Base-by-base conservation (phyloP, 2,888 invertebrate genomes). In the Epiperipatus broadwayi region DNA sequence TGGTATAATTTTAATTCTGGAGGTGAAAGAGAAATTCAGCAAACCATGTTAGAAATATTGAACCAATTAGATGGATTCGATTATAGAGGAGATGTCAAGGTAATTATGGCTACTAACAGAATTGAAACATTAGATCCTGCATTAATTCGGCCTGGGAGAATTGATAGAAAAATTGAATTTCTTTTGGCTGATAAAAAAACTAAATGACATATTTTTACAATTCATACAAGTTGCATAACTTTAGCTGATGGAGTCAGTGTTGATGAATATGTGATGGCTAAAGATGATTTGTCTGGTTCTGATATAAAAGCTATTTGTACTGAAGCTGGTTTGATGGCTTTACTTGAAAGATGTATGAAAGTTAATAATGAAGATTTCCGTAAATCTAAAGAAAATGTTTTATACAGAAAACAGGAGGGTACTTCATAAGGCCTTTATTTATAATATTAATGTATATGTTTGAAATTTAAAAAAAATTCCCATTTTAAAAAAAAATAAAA, bases 291-390 rank as follows among this genome's bases (percentile, higher is more conserved):
- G 19, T 64, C 64, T 28, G 66, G 66, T 3, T 65, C 66, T 35
- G 66, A 67, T 50, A 64, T 66, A 43, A 66, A 66, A 61, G 66
- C 66, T 21, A 65, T 66, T 46, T 67, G 66, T 49, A 66, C 66
- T 15, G 66, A 66, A 47, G 65, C 64, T 19, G 66, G 66, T 39
- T 50, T 66, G 29, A 49, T 66, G 36, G 66, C 66, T 4, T 51
- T 66, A 37, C 53, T 66, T 45, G 66, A 66, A 47, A 53, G 66
- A 39, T 53, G 66, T 27, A 66, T 66, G 66, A 64, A 64, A 47
- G 66, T 66, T 12, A 66, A 60, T 3, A 63, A 61, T 54, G 63
- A 64, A 39, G 66, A 66, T 48, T 66, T 67, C 52, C 56, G 57
- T 49, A 65, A 66, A 47, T 60, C 65, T 4, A 66, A 65, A 49